Evolutionary conservation across 2,113 vertebrate genomes (phyloP), one percentile per base, ranked within the genome.

Genomic region (Glaucomys volans): DNA sequence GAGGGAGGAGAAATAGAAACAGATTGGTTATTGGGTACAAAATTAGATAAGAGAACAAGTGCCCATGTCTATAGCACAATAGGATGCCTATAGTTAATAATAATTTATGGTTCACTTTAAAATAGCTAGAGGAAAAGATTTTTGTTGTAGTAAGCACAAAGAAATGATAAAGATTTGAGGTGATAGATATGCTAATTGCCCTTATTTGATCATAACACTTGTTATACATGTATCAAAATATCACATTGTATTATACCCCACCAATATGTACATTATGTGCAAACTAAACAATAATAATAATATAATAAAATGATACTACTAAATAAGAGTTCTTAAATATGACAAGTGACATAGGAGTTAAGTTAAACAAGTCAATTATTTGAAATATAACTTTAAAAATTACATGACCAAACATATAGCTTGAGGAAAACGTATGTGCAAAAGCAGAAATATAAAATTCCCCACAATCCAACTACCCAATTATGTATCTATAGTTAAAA

Each of bases 301-400:
- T 9, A 57, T 59, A 28, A 62, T 62, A 62, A 26, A 62, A 62
- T 62, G 26, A 62, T 28, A 62, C 6, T 62, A 62, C 26, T 24
- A 24, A 24, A 8, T 62, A 62, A 76, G 40, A 52, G 14, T 71
- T 87, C 2, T 24, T 69, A 74, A 77, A 74, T 67, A 86, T 69
- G 57, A 59, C n/a, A 37, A 84, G 22, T 3, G 9, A 14, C 18
- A 50, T 59, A 87, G 2, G 4, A 83, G 40, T 86, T 89, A 72
- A 89, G 18, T 54, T 86, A 35, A 74, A 50, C 12, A 79, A 95
- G 8, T 42, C 59, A 64, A 64, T 92, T 87, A 75, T 82, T 90
- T 71, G 40, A 74, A 74, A 86, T 67, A 22, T 40, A 92, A 37
- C 18, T 94, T 87, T 47, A 67, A 76, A 87, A 50, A 83, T 74